Percentiles rank a stretch among this genome's conserved stretches.
These are phyloP conservation scores for Ceraclea dissimilis DNA, from an alignment of 2,888 invertebrate genomes.

Conservation along the genomic window DNA sequence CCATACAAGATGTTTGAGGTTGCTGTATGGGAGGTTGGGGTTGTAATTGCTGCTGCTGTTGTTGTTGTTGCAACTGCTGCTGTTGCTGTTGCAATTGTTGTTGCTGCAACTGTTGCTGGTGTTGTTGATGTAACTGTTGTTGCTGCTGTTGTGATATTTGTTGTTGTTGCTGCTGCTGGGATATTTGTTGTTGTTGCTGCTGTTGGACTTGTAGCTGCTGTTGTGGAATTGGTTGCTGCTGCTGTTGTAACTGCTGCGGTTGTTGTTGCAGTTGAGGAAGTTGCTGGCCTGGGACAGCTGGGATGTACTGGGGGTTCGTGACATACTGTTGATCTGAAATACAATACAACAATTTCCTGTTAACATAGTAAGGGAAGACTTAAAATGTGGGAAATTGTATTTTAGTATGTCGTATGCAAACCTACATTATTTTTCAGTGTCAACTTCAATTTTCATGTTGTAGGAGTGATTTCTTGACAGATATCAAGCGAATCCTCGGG, in stretches of 20 bases:
- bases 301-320: constrained; percentile 16
- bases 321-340: constrained; percentile 18
- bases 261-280: constrained; percentile 12
- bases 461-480: no score
- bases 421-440: no score
- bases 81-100: constrained; percentile 17
- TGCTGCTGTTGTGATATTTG: constrained; percentile 24
- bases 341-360: no score
- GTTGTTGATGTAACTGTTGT: constrained; percentile 24
- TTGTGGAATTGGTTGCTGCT: constrained; percentile 25
- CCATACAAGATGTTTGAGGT: constrained; percentile 49
- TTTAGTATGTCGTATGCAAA: no score
- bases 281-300: constrained; percentile 19
- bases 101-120: constrained; percentile 13
- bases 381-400: no score
- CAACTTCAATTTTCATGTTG: no score
- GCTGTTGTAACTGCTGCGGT: constrained; percentile 21
- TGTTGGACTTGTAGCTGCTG: constrained; percentile 16
- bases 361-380: no score
- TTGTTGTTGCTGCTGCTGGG: constrained; percentile 11
- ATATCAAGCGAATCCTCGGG: no score
- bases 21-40: constrained; percentile 16
- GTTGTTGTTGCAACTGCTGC: constrained; percentile 23
- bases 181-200: constrained; percentile 17
- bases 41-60: constrained; percentile 17